A percentile compares a stretch with the other conserved stretches of the same genome.
phyloP scores from a whole-genome alignment of 2,888 invertebrate species.

The Dryobotodes eremita region DNA sequence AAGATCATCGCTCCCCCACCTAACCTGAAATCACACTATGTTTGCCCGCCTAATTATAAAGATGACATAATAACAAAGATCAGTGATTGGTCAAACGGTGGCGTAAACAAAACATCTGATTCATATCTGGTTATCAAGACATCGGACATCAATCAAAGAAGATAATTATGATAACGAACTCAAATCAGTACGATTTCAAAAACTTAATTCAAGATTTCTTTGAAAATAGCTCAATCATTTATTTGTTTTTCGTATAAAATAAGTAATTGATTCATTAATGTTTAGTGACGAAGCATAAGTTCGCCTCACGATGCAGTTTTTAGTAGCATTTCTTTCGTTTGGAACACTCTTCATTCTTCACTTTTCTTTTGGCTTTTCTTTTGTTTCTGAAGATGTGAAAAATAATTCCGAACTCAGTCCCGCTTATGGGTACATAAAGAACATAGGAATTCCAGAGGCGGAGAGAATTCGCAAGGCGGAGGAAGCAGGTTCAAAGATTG shows the following conservation, averaged over 20 bases:
- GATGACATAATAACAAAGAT: neutral
- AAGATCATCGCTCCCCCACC: neutral
- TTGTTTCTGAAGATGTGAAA: slow-evolving; percentile 58
- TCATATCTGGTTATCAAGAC: slow-evolving; percentile 5
- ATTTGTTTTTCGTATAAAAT: slow-evolving; percentile 13
- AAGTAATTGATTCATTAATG: neutral
- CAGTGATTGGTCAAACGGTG: neutral
- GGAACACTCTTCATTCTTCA: too few relatives aligned
- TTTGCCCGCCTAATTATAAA: neutral
- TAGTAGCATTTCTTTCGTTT: slow-evolving; percentile 62
- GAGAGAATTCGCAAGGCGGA: slow-evolving; percentile 74
- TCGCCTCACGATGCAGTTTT: slow-evolving; percentile 60
- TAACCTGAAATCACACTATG: neutral
- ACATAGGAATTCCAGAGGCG: slow-evolving; percentile 75
- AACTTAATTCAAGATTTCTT: neutral
- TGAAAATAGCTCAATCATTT: slow-evolving; percentile 4
- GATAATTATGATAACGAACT: slow-evolving; percentile 27
- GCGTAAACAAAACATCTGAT: slow-evolving; percentile 20
- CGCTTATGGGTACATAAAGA: slow-evolving; percentile 75
- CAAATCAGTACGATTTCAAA: slow-evolving; percentile 23
- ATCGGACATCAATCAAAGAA: neutral
- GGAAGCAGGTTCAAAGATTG: slow-evolving; percentile 68
- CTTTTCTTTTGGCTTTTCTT: too few relatives aligned
- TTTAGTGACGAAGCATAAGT: neutral
- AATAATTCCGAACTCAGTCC: slow-evolving; percentile 48